These are phyloP conservation scores for Anguilla obscura DNA, from an alignment of 2,797 vertebrate genomes.

Conservation along the genomic window DNA sequence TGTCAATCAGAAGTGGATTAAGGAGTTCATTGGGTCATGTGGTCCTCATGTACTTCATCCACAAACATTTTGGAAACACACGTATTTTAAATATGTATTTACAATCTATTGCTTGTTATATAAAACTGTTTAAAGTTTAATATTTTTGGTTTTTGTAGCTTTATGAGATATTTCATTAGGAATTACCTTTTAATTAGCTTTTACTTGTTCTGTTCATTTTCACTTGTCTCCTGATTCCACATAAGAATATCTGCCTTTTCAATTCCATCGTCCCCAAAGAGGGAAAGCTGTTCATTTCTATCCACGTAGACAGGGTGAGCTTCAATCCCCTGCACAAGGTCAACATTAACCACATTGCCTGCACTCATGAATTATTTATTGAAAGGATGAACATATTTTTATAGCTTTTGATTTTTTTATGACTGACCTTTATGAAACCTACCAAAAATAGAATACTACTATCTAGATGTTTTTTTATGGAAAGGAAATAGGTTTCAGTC, in stretches of 20 bases:
- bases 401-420: background rate
- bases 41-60: background rate
- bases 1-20: background rate
- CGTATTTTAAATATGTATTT: background rate
- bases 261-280: background rate
- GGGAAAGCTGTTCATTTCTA: background rate
- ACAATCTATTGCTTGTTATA: background rate
- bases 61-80: background rate
- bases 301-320: background rate
- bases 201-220: background rate
- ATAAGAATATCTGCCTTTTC: background rate
- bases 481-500: background rate
- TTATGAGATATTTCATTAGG: background rate
- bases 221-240: background rate
- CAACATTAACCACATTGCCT: background rate
- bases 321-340: background rate
- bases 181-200: background rate
- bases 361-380: background rate
- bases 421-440: background rate
- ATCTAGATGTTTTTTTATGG: slow-evolving; percentile 5
- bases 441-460: background rate
- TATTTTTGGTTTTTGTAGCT: background rate
- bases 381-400: slow-evolving; percentile 1
- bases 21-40: background rate
- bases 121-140: background rate